Conservation (phyloP, 1,140 invertebrate species). For the Anastrepha obliqua region DNA sequence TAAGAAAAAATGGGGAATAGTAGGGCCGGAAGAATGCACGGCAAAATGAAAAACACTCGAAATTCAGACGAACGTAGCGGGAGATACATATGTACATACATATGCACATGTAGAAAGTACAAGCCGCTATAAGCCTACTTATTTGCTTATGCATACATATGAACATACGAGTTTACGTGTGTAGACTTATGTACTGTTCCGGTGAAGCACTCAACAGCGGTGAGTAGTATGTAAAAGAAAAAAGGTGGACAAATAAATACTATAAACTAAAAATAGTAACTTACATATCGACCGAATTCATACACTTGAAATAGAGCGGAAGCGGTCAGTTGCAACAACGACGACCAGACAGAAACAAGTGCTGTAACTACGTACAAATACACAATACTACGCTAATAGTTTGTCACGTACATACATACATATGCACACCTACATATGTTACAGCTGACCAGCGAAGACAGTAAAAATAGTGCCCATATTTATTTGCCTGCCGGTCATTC, state of each 20-base stretch:
- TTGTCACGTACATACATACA: neutral
- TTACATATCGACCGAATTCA: slow-evolving; percentile 2
- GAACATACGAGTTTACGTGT: neutral
- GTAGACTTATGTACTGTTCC: neutral
- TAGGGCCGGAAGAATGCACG: neutral
- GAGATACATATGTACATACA: neutral
- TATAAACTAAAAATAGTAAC: neutral
- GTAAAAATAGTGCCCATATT: neutral
- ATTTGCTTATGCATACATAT: neutral
- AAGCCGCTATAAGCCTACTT: neutral
- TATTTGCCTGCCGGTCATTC: neutral
- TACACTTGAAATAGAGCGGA: neutral
- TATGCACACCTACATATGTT: neutral
- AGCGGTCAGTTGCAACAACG: slow-evolving; percentile 20
- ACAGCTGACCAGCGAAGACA: neutral
- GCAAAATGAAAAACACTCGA: slow-evolving; percentile 9
- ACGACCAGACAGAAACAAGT: neutral
- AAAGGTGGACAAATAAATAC: neutral
- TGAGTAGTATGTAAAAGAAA: neutral
- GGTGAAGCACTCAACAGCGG: neutral
- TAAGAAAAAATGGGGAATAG: neutral
- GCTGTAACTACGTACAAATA: neutral
- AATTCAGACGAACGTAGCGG: neutral
- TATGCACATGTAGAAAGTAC: neutral
- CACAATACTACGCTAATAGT: neutral